These are phyloP conservation scores for Morinoia aosen DNA, from an alignment of 2,888 invertebrate genomes.

Conservation along the genomic window DNA sequence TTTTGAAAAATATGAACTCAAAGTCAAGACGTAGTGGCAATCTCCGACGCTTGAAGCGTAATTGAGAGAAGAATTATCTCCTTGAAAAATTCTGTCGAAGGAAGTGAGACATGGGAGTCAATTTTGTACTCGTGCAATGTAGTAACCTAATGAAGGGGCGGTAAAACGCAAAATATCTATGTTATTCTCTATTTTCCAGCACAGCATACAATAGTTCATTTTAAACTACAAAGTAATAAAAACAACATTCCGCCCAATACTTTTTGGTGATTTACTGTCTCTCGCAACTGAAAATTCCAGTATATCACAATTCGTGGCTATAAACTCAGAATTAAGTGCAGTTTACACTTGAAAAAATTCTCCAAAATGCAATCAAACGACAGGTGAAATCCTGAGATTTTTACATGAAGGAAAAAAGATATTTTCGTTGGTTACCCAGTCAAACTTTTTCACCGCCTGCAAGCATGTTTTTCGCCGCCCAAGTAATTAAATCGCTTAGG, in stretches of 20 bases:
- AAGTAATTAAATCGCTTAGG: too few relatives aligned
- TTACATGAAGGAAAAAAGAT: too few relatives aligned
- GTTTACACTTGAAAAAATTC: background rate
- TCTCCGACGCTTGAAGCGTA: background rate
- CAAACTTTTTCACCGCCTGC: too few relatives aligned
- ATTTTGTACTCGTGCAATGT: background rate
- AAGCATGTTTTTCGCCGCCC: too few relatives aligned
- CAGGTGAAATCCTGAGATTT: too few relatives aligned
- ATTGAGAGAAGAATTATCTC: background rate
- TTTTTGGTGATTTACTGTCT: background rate
- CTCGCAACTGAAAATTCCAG: background rate
- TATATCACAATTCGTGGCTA: background rate
- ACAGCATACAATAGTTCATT: background rate
- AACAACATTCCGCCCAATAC: background rate
- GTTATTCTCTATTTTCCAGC: background rate
- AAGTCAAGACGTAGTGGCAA: background rate
- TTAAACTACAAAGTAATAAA: background rate
- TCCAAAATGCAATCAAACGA: background rate
- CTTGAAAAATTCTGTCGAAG: background rate
- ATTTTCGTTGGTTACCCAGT: background rate
- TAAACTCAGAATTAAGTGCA: background rate
- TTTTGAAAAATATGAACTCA: background rate
- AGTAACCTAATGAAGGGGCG: background rate
- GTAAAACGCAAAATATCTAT: background rate
- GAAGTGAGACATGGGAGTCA: background rate